Percentiles rank a stretch among this genome's conserved stretches.
Evolutionary conservation across 2,888 invertebrate species (phyloP).

Genomic region (Drosophila subsilvestris): DNA sequence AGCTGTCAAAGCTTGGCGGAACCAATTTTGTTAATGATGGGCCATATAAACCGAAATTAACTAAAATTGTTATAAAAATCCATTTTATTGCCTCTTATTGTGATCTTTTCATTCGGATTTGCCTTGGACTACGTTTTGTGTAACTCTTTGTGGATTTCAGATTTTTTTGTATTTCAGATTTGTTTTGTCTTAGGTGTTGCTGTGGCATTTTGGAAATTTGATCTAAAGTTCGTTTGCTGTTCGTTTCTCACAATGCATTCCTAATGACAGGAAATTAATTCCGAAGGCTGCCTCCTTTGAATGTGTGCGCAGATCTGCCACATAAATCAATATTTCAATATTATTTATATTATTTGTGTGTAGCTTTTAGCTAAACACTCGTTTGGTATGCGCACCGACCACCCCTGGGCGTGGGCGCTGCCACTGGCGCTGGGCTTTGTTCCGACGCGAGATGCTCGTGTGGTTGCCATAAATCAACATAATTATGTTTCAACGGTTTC

Average conservation of each 20-base stretch:
- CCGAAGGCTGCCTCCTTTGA: constrained; percentile 55
- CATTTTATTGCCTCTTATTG: constrained; percentile 58
- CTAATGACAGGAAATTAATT: constrained; percentile 74
- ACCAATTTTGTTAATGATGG: constrained; percentile 76
- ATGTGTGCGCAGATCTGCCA: constrained; percentile 63
- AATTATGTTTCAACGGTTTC: constrained; percentile 64
- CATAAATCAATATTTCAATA: constrained; percentile 64
- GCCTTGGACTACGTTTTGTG: constrained; percentile 37
- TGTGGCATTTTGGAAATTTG: constrained; percentile 49
- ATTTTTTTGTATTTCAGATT: constrained; percentile 34
- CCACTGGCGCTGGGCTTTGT: constrained; percentile 17
- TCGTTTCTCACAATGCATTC: constrained; percentile 63
- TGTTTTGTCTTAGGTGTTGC: constrained; percentile 7
- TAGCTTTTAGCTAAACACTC: constrained; percentile 70
- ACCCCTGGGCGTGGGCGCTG: constrained; percentile 59
- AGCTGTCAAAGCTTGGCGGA: constrained; percentile 74
- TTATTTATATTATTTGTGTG: constrained; percentile 57
- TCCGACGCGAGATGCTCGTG: constrained; percentile 39
- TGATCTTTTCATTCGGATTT: constrained; percentile 20
- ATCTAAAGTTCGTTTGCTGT: constrained; percentile 54
- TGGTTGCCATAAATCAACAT: constrained; percentile 68
- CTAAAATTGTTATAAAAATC: constrained; percentile 72
- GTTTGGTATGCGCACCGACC: background rate
- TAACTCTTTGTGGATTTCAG: constrained; percentile 42
- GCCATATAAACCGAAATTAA: constrained; percentile 70